Percentiles rank a stretch among this genome's conserved stretches.
These are phyloP conservation scores for Montipora capitata DNA, from an alignment of 92 coral and sea anemone genomes.

Conservation along the genomic window DNA sequence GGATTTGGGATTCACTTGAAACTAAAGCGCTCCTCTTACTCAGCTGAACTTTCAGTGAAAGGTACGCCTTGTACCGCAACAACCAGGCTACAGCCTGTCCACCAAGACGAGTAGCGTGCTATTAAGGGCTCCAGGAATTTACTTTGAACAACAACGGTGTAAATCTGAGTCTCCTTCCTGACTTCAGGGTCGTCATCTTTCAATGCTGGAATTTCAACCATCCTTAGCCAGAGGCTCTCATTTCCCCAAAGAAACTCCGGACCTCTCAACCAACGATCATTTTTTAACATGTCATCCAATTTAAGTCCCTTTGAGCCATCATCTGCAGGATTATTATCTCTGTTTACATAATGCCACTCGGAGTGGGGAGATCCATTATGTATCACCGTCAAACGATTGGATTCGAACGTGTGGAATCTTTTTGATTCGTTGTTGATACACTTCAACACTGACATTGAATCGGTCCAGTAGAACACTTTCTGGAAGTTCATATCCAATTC, in stretches of 20 bases:
- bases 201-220: not conserved
- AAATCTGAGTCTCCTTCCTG: no score
- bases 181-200: no score
- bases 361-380: not conserved
- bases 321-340: not conserved
- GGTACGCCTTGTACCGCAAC: no score
- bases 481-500: not conserved
- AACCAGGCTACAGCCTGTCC: no score
- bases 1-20: no score
- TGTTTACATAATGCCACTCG: not conserved
- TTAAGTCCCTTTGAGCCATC: not conserved
- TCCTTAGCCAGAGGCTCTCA: not conserved
- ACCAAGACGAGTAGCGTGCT: no score
- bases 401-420: not conserved
- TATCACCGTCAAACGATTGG: not conserved
- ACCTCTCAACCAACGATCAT: not conserved
- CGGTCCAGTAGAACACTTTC: not conserved
- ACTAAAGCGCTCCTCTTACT: no score
- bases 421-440: not conserved
- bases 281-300: not conserved
- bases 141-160: no score
- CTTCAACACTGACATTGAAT: not conserved
- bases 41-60: no score
- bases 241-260: not conserved
- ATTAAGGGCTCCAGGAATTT: no score